Evolutionary conservation across 1,140 invertebrate genomes (phyloP).

Genomic region (Theocolax elegans): DNA sequence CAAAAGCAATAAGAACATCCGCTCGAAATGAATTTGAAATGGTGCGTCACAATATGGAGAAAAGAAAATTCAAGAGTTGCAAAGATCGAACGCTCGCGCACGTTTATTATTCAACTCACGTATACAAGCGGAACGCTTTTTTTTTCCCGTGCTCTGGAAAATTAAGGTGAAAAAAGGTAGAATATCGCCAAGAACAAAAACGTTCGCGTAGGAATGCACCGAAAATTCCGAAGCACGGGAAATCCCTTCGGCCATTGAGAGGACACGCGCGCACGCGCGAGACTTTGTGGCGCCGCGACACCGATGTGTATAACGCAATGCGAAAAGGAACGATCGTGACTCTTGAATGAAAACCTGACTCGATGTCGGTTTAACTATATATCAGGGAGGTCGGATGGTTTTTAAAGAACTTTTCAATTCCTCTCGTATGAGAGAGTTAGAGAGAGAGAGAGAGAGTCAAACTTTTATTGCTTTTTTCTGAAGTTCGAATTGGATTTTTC

Average conservation of each 20-base stretch:
- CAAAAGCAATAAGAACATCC: too few species aligned
- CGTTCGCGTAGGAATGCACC: slow-evolving; percentile 29
- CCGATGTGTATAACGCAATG: neutral
- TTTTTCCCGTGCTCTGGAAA: neutral
- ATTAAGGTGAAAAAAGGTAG: slow-evolving; percentile 8
- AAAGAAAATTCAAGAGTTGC: too few species aligned
- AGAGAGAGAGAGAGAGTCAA: too few species aligned
- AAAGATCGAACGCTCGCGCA: too few species aligned
- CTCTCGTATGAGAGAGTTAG: too few species aligned
- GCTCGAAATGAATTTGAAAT: too few species aligned
- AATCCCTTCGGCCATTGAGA: slow-evolving; percentile 25
- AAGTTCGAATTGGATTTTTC: too few species aligned
- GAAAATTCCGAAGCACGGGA: neutral
- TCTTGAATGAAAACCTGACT: slow-evolving; percentile 38
- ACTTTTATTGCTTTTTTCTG: too few species aligned
- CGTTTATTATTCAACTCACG: slow-evolving; percentile 40
- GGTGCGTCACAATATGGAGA: too few species aligned
- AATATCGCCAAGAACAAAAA: slow-evolving; percentile 10
- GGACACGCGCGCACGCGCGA: slow-evolving; percentile 13
- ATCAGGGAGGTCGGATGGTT: too few species aligned
- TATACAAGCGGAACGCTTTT: neutral
- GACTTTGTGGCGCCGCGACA: slow-evolving; percentile 17
- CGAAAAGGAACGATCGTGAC: slow-evolving; percentile 40
- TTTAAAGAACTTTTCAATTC: too few species aligned
- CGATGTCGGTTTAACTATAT: too few species aligned